phyloP scores from a whole-genome alignment of 2,888 invertebrate genomes.

The Chloromyia formosa region DNA sequence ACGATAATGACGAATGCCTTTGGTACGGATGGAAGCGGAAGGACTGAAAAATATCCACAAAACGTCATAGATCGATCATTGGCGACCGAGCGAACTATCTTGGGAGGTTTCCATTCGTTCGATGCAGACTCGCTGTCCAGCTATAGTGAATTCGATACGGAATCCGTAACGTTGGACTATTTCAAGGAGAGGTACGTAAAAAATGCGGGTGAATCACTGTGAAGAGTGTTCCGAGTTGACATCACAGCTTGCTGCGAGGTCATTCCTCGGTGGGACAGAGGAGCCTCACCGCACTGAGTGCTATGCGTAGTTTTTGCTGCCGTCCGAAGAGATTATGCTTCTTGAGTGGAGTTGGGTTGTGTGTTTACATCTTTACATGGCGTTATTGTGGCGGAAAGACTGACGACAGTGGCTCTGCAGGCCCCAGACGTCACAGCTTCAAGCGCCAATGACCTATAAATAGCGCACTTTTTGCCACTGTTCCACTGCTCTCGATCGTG shows the following conservation, averaged over 20 bases:
- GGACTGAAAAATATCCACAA: constrained; percentile 29
- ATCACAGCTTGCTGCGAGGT: neutral
- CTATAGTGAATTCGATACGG: constrained; percentile 68
- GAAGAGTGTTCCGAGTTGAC: too few relatives aligned
- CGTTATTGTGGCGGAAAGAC: neutral
- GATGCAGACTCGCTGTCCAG: constrained; percentile 67
- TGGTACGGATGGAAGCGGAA: constrained; percentile 30
- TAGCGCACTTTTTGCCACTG: neutral
- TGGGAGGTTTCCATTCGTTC: constrained; percentile 66
- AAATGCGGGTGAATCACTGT: neutral
- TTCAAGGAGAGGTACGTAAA: constrained; percentile 65
- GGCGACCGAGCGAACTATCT: constrained; percentile 55
- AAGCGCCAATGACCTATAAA: constrained; percentile 37
- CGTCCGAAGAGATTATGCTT: too few relatives aligned
- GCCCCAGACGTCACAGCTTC: neutral
- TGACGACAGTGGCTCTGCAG: neutral
- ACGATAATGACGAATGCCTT: constrained; percentile 49
- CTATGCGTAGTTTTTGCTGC: neutral
- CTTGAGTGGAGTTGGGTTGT: neutral
- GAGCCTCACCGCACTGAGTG: neutral
- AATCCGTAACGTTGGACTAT: constrained; percentile 66
- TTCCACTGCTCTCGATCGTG: neutral
- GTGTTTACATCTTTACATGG: neutral
- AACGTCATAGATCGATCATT: constrained; percentile 15
- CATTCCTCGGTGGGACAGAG: neutral